A percentile compares a stretch with the other conserved stretches of the same genome.
These are phyloP conservation scores for Hemichromis elongatus DNA, from an alignment of 2,113 vertebrate genomes.

Conservation along the genomic window DNA sequence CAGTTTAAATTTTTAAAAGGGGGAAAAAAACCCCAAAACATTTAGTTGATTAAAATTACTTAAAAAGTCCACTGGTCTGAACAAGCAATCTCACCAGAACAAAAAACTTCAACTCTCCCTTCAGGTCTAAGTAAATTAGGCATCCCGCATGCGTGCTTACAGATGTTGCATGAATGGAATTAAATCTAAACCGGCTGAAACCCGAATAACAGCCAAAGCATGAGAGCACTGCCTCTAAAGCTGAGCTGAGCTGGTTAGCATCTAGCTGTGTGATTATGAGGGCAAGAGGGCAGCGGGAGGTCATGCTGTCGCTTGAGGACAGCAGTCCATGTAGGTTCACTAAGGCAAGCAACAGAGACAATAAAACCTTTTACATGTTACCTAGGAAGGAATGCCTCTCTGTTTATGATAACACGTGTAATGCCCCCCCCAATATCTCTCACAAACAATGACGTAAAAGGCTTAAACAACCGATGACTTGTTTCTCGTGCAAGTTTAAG, in stretches of 20 bases:
- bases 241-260: conserved; percentile 34
- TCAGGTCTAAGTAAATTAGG: not conserved
- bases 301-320: conserved; percentile 9
- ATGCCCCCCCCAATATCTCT: not conserved
- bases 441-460: not conserved
- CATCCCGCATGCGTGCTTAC: not conserved
- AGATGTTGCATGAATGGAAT: not conserved
- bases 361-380: conserved; percentile 2
- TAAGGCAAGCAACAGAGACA: conserved; percentile 13
- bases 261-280: conserved; percentile 46
- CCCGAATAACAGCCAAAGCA: conserved; percentile 25
- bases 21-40: not conserved
- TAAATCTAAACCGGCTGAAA: conserved; percentile 14
- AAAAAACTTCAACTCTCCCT: not conserved
- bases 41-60: not conserved
- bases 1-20: not conserved
- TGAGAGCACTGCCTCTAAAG: not conserved
- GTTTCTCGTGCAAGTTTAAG: conserved; percentile 48
- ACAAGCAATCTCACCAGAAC: not conserved
- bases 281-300: conserved; percentile 36
- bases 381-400: not conserved
- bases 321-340: conserved; percentile 13
- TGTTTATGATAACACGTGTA: conserved; percentile 1
- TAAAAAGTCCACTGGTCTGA: not conserved
- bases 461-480: conserved; percentile 19